Evolutionary conservation across 2,797 vertebrate species (phyloP).

Genomic region (Margarornis squamiger): DNA sequence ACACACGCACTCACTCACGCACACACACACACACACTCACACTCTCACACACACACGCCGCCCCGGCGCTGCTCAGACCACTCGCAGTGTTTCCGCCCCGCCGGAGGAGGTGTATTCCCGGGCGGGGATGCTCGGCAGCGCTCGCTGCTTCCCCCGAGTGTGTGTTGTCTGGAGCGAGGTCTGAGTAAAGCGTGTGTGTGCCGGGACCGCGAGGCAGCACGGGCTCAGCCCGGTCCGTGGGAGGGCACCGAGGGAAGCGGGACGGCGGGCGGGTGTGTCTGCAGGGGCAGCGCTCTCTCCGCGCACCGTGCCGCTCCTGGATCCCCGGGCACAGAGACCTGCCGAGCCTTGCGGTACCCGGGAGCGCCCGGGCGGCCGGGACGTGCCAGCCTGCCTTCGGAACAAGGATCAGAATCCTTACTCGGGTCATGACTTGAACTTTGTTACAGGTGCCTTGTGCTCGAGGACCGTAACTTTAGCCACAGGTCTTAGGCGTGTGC

Average conservation of each 20-base stretch:
- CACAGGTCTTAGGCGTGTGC: accelerated
- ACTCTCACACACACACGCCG: background rate
- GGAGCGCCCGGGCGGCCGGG: background rate
- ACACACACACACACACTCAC: background rate
- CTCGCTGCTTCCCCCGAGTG: background rate
- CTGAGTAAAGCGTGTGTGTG: accelerated
- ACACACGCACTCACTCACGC: too few relatives aligned
- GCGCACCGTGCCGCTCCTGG: accelerated
- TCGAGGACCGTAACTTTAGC: background rate
- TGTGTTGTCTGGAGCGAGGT: background rate
- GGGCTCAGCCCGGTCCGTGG: background rate
- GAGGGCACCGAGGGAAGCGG: background rate
- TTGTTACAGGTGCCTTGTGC: background rate
- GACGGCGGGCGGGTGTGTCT: background rate
- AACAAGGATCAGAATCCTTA: accelerated
- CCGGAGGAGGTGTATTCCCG: background rate
- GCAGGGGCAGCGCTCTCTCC: accelerated
- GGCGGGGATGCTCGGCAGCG: background rate
- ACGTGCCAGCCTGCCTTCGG: accelerated
- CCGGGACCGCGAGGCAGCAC: accelerated
- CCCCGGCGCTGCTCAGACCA: background rate
- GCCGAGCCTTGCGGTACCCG: too few relatives aligned
- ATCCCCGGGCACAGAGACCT: too few relatives aligned
- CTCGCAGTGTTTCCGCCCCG: background rate
- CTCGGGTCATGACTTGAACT: background rate